A percentile compares a stretch with the other conserved stretches of the same genome.
Evolutionary conservation across 35 echinoderm and acorn worm genomes (phyloP).

Genomic region (Holothuria glaberrima): DNA sequence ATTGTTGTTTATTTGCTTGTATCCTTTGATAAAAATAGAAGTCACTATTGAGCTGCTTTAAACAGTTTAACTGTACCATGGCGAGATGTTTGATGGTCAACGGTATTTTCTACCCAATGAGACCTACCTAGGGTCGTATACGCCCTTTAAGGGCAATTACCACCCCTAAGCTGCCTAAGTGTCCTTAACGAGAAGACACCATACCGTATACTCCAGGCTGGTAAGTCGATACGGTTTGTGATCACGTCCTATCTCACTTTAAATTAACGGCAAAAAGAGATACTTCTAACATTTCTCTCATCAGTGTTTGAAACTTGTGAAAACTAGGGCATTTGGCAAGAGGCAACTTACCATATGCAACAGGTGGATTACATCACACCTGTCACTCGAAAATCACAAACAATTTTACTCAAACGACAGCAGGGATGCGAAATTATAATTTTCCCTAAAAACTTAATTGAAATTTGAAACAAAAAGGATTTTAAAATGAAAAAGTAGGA

Average conservation of each 20-base stretch:
- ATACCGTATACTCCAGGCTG: not conserved
- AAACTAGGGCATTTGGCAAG: not conserved
- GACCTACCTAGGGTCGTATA: no score
- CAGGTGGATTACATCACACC: slow-evolving; percentile 15
- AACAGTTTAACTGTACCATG: no score
- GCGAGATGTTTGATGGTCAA: no score
- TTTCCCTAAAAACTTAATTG: no score
- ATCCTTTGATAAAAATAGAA: no score
- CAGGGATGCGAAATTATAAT: no score
- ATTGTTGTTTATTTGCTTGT: no score
- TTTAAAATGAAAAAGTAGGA: no score
- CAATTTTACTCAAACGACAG: no score
- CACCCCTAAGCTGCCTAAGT: not conserved
- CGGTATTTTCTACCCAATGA: no score
- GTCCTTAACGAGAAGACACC: slow-evolving; percentile 18
- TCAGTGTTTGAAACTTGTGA: not conserved
- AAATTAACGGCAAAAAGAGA: slow-evolving; percentile 13
- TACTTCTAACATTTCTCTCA: not conserved
- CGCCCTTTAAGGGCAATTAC: not conserved
- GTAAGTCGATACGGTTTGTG: slow-evolving; percentile 3
- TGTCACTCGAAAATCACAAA: not conserved
- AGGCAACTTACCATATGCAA: not conserved
- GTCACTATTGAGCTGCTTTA: no score
- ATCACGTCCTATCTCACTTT: slow-evolving; percentile 35
- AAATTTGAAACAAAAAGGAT: no score